Base-by-base conservation (phyloP, 1,140 invertebrate genomes). In the Gonatopus flavifemur region DNA sequence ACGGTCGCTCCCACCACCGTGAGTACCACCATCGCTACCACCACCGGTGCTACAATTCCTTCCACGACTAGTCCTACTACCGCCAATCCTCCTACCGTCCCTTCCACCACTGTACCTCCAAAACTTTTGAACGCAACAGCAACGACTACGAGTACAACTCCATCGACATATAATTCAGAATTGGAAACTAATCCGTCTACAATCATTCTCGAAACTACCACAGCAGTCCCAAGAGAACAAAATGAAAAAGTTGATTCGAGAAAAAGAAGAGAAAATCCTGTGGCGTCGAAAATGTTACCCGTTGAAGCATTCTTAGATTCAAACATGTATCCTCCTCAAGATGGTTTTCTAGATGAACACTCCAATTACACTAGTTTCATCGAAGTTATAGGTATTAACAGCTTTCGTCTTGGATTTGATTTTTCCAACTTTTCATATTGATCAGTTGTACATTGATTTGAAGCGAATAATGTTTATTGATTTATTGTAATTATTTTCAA, bases 351-450 rank as follows among this genome's bases (percentile, higher is more conserved):
- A 21, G 88, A 92, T 62, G 80, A 84, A 10, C 81, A 82, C 16
- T 84, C 87, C 1, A 91, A 90, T 63, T 94, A 94, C 55, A 92
- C 90, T 1, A 85, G 86, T 18, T 93, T 91, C 64, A 78, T 94
- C 18, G 89, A 93, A 80, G 80, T 92, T 33, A 85, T 90, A 57
- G 85, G 88, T 90, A 74, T 71, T 78, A 77, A 20, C 21, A n/a
- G 16, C 36, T 47, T 48, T 42, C 8, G 3, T 41, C 22, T 45
- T 42, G 12, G 30, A 40, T 24, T 0, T 39, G 20, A 30, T n/a
- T 18, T 48, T 31, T 24, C 9, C 30, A 13, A 48, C 12, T 8
- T 1, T 45, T 8, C 9, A 19, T 12, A 15, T 39, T 13, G 2
- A 30, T 37, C 19, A 13, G n/a, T 3, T 0, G 1, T 36, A 31